These are phyloP conservation scores for Megathymus violae DNA, from an alignment of 1,140 invertebrate genomes.

Conservation along the genomic window DNA sequence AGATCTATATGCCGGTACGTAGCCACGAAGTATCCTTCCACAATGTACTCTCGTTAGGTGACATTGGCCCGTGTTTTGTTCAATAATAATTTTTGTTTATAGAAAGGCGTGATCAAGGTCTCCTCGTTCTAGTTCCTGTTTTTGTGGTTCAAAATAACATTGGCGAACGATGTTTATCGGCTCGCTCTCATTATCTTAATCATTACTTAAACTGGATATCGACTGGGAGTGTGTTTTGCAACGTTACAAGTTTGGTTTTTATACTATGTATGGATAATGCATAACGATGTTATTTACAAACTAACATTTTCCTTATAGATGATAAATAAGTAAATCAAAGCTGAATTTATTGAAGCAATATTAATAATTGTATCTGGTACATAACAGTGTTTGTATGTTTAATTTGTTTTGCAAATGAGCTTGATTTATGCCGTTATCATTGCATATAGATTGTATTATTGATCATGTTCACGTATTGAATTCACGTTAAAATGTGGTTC, in stretches of 20 bases:
- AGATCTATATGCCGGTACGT: slow-evolving; percentile 78
- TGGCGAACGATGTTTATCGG: slow-evolving; percentile 19
- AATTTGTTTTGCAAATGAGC: slow-evolving; percentile 15
- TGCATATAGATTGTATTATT: slow-evolving; percentile 31
- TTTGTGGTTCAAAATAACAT: slow-evolving; percentile 20
- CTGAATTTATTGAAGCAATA: slow-evolving; percentile 11
- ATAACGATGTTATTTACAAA: neutral
- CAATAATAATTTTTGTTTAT: slow-evolving; percentile 40
- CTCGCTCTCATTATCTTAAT: slow-evolving; percentile 5
- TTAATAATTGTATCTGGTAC: slow-evolving; percentile 1
- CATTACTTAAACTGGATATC: slow-evolving; percentile 2
- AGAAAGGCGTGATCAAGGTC: slow-evolving; percentile 59
- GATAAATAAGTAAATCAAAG: neutral
- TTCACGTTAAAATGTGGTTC: slow-evolving; percentile 32
- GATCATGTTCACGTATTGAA: slow-evolving; percentile 15
- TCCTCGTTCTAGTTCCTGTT: slow-evolving; percentile 56
- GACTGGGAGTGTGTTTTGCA: slow-evolving; percentile 22
- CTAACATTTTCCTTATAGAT: neutral
- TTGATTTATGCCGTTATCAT: slow-evolving; percentile 17
- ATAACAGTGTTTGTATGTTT: slow-evolving; percentile 5
- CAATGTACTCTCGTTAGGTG: slow-evolving; percentile 31
- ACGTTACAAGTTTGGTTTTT: slow-evolving; percentile 9
- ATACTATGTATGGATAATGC: slow-evolving; percentile 1
- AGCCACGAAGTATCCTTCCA: slow-evolving; percentile 34
- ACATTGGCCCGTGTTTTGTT: slow-evolving; percentile 28